Evolutionary conservation across 2,113 vertebrate species (phyloP), one percentile per base, ranked within the genome.

Genomic region (Halcyon senegalensis): DNA sequence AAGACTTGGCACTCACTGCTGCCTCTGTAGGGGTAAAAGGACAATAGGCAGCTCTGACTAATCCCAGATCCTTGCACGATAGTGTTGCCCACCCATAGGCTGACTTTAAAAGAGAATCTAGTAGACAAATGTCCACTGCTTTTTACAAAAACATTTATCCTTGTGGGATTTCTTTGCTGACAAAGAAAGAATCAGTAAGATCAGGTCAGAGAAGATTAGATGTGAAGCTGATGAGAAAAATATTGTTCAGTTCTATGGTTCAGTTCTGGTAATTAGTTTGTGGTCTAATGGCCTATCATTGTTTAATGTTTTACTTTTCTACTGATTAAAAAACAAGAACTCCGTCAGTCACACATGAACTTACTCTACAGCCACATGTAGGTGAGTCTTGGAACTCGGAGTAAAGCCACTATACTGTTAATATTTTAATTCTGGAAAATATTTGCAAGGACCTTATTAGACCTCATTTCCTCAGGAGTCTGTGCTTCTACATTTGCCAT

Each of bases 51-150:
- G 39, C 16, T 51, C 72, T 25, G 17, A 30, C 13, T 33, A 39
- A 30, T 43, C 53, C 50, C 31, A 51, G 23, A 66, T 50, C 30
- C 41, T 62, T 31, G 23, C 67, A 28, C 16, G 67, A 1, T 33
- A 50, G 1, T n/a, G 44, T 68, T 50, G 19, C n/a, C 14, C 6
- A 39, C 8, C 0, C 16, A 18, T 1, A 60, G 25, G 14, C 13
- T 46, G 13, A 14, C 25, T 81, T 67, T 79, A 51, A 85, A 56
- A 75, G 13, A 51, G 2, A 87, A 55, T 16, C 24, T 19, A 39
- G 8, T 8, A 39, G 28, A 14, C 0, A 84, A 69, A 73, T 9
- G 2, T 20, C 14, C 4, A 2, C 16, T 72, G 16, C 3, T 83
- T 92, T 88, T 80, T 33, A n/a, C 11, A 31, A 79, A 50, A 69